A percentile compares a stretch with the other conserved stretches of the same genome.
phyloP scores from a whole-genome alignment of 2,113 vertebrate genomes.

The Verasper variegatus region DNA sequence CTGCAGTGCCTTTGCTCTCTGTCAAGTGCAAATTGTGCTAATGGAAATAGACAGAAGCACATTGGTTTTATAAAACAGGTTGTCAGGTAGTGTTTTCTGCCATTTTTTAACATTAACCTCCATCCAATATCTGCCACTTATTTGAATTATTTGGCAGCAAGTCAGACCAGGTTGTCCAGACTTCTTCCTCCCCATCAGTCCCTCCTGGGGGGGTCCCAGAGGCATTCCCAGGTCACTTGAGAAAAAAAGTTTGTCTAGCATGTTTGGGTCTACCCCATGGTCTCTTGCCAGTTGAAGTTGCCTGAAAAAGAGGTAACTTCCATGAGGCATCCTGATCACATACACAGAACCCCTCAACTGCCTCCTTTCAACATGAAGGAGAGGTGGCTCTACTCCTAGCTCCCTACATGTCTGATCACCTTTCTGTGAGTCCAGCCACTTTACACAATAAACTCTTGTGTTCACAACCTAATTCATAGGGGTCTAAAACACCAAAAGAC shows the following conservation, averaged over 20 bases:
- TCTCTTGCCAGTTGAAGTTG: too few relatives aligned
- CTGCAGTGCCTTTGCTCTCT: slow-evolving; percentile 63
- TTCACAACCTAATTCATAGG: neutral
- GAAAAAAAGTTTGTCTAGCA: neutral
- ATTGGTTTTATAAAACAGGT: slow-evolving; percentile 42
- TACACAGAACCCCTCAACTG: too few relatives aligned
- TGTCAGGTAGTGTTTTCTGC: slow-evolving; percentile 15
- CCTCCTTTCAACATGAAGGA: too few relatives aligned
- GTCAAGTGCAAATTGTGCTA: slow-evolving; percentile 76
- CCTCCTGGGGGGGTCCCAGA: too few relatives aligned
- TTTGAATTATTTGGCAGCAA: too few relatives aligned
- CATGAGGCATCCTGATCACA: too few relatives aligned
- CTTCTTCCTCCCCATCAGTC: too few relatives aligned
- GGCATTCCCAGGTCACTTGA: neutral
- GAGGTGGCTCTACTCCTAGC: neutral
- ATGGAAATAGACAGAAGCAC: slow-evolving; percentile 64
- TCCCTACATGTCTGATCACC: neutral
- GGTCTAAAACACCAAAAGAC: too few relatives aligned
- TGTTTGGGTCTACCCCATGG: neutral
- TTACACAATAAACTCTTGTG: neutral
- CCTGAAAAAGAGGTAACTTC: too few relatives aligned
- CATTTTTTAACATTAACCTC: neutral
- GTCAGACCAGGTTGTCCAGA: neutral
- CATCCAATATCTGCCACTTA: neutral
- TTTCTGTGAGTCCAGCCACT: neutral